phyloP scores from a whole-genome alignment of 2,797 vertebrate species.

The Tenualosa ilisha region DNA sequence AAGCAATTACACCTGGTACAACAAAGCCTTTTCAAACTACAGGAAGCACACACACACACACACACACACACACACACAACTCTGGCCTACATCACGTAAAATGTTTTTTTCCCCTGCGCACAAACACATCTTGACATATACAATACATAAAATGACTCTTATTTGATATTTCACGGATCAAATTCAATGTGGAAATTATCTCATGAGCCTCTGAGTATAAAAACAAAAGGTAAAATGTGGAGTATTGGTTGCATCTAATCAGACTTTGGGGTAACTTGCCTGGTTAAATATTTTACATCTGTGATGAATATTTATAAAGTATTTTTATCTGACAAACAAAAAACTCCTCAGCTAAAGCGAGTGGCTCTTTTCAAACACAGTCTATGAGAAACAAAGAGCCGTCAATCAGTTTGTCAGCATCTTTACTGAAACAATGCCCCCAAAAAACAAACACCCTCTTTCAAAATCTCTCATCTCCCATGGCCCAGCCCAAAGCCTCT shows the following conservation, averaged over 20 bases:
- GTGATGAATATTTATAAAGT: not conserved
- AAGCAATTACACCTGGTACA: conserved; percentile 49
- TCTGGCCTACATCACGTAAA: not conserved
- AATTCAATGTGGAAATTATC: not conserved
- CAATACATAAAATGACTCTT: not conserved
- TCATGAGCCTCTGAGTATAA: not conserved
- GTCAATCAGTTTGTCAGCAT: conserved; percentile 33
- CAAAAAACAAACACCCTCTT: not conserved
- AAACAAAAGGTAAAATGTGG: not conserved
- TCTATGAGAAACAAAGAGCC: not conserved
- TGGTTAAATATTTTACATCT: conserved; percentile 14
- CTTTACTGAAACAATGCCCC: conserved; percentile 21
- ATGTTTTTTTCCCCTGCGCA: not conserved
- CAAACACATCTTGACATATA: not conserved
- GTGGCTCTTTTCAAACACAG: conserved; percentile 22
- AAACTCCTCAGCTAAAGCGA: not conserved
- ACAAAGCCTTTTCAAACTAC: conserved; percentile 43
- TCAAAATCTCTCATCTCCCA: not conserved
- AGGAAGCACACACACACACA: not conserved
- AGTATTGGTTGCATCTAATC: not conserved
- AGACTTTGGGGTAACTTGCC: conserved; percentile 7
- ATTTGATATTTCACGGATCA: not conserved
- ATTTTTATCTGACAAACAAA: not conserved
- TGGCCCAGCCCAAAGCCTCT: not conserved
- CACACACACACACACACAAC: not conserved